Evolutionary conservation across 2,888 invertebrate species (phyloP), one percentile per base, ranked within the genome.

Genomic region (Osedax fenrisi): DNA sequence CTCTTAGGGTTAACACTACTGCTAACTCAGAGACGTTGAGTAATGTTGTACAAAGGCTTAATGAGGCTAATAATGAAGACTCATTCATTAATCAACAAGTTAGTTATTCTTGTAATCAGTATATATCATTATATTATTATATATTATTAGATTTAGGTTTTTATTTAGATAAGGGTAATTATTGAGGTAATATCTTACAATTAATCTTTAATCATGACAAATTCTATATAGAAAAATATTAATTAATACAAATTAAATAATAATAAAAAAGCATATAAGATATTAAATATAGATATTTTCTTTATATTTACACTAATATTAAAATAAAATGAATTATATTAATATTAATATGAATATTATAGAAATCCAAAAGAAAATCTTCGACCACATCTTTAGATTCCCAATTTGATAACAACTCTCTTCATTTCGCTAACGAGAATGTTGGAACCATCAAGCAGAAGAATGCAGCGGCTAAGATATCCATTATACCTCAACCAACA

Each of bases 351-450:
- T 41, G 17, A 41, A 10, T 17, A 41, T 41, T 41, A 10, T 17
- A 41, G 41, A 41, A 5, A 10, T 17, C 5, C 5, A 41, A 17
- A 41, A 41, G 41, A 41, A 41, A 17, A 41, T 41, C 41, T 10
- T 41, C 41, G 17, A 41, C 41, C 17, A 41, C 41, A 41, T 41
- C 41, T 41, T 41, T 41, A 41, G 41, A 41, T 41, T 41, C 41
- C 5, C 17, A 5, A 41, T 41, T 41, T 41, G 41, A 41, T 41
- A 41, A 41, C 69, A 94, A 95, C 78, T 82, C 85, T 21, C 79
- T 87, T 77, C 96, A 96, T 61, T 97, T 97, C 86, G 96, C 96
- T 79, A 96, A 97, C 85, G 96, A 97, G 85, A 96, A 97, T 86
- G 94, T 95, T 56, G 97, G 96, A 75, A 97, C 97, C 73, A 96